These are phyloP conservation scores for Halocynthia aurantium DNA, from an alignment of 23 tunicate species.

Conservation along the genomic window DNA sequence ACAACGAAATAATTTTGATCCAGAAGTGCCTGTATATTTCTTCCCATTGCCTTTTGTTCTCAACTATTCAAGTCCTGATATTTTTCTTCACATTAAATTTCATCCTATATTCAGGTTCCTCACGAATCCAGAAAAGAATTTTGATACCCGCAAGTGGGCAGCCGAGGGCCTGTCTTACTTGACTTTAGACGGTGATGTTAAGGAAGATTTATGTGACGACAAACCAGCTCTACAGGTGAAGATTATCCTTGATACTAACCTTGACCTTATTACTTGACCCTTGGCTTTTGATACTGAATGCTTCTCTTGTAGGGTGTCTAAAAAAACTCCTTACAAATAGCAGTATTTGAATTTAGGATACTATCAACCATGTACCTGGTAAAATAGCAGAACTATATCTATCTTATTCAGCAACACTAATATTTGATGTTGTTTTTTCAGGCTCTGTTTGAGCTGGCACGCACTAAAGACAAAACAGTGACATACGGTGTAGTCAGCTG, in stretches of 20 bases:
- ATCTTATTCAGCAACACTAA: no score
- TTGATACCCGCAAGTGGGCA: constrained; percentile 92
- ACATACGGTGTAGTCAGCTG: constrained; percentile 90
- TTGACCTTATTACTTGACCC: not conserved
- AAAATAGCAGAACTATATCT: no score
- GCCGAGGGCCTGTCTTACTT: constrained; percentile 91
- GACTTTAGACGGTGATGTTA: constrained; percentile 93
- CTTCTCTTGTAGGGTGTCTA: no score
- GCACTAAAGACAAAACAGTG: constrained; percentile 86
- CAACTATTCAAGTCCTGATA: not conserved
- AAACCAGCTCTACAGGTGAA: constrained; percentile 43
- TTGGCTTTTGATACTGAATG: not conserved
- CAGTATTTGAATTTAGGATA: no score
- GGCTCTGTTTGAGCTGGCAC: constrained; percentile 78
- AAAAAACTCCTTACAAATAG: no score
- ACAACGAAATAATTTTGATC: not conserved
- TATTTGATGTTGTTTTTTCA: not conserved
- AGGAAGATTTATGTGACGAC: constrained; percentile 85
- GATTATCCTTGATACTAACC: not conserved
- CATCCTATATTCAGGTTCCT: constrained; percentile 32
- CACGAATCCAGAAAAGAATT: constrained; percentile 60
- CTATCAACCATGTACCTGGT: no score
- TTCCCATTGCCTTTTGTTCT: not conserved
- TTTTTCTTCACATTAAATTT: not conserved
- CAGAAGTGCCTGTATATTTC: not conserved